Evolutionary conservation across 2,797 vertebrate species (phyloP), one percentile per base, ranked within the genome.

Genomic region (Cyclopterus lumpus): DNA sequence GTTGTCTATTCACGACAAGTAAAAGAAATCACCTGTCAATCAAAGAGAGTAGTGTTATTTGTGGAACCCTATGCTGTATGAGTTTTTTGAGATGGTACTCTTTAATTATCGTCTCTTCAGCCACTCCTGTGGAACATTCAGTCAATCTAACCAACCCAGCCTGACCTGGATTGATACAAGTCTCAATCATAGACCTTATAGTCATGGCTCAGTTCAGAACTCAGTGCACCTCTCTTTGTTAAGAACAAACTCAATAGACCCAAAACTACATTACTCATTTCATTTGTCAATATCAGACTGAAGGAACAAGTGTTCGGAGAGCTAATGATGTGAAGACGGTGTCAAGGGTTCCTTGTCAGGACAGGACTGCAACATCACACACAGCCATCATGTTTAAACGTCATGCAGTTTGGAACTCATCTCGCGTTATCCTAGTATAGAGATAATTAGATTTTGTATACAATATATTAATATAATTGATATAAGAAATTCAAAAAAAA

Each of bases 201-300:
- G 15, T 63, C 16, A 12, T 58, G 55, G 20, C 28, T 65, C 6
- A n/a, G 6, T 26, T 76, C 55, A 73, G 66, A 51, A 44, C 36
- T 54, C 61, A 62, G 48, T 38, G n/a, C 36, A 61, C 15, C n/a
- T 22, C 14, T 66, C 15, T 67, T 3, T 61, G 62, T 28, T 26
- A 32, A 71, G 61, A 59, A n/a, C 28, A 53, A 63, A 24, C 38
- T 66, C 48, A 64, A 5, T 14, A 55, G 60, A 62, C n/a, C 59
- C 8, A 9, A 11, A 59, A 67, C 32, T 2, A 7, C 65, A 66
- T 62, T 42, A 34, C 49, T 75, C 64, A 63, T 81, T 69, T 75
- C 64, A 63, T 81, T 69, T 69, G 60, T 84, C 68, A 62, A 51
- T 62, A 72, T 53, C 42, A 32, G 26, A 61, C 16, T 22, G 42